Percentiles rank a stretch among this genome's conserved stretches.
Evolutionary conservation across 2,888 invertebrate species (phyloP).

Genomic region (Gasteruption jaculator): DNA sequence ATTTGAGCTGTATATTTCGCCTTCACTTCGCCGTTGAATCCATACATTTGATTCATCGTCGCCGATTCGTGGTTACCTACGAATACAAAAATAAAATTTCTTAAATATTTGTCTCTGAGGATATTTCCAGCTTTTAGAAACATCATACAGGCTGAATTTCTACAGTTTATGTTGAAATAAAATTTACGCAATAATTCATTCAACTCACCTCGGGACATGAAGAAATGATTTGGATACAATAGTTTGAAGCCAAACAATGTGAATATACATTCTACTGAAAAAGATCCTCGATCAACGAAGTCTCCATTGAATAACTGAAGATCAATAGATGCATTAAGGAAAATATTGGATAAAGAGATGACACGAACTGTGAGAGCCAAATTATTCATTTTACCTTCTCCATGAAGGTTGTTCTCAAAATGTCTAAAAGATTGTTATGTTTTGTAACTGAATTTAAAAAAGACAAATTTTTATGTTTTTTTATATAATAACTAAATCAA

Average conservation of each 20-base stretch:
- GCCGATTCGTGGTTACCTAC: slow-evolving; percentile 97
- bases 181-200: neutral
- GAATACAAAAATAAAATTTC: slow-evolving; percentile 22
- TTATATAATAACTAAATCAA: neutral
- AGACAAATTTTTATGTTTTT: neutral
- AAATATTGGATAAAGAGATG: no score
- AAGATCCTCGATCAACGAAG: slow-evolving; percentile 98
- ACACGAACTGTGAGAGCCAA: no score
- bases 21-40: slow-evolving; percentile 97
- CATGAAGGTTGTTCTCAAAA: no score
- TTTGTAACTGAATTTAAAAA: neutral
- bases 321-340: slow-evolving; percentile 27
- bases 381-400: no score
- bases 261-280: slow-evolving; percentile 99
- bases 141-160: neutral
- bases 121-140: neutral
- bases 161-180: slow-evolving; percentile 5
- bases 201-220: slow-evolving; percentile 90
- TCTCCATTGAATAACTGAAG: slow-evolving; percentile 93
- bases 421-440: no score
- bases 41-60: slow-evolving; percentile 99
- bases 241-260: slow-evolving; percentile 95
- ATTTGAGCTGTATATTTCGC: slow-evolving; percentile 92
- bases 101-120: no score
- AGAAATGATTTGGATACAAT: slow-evolving; percentile 93